Evolutionary conservation across 2,113 vertebrate species (phyloP).

Genomic region (Crypturellus undulatus): DNA sequence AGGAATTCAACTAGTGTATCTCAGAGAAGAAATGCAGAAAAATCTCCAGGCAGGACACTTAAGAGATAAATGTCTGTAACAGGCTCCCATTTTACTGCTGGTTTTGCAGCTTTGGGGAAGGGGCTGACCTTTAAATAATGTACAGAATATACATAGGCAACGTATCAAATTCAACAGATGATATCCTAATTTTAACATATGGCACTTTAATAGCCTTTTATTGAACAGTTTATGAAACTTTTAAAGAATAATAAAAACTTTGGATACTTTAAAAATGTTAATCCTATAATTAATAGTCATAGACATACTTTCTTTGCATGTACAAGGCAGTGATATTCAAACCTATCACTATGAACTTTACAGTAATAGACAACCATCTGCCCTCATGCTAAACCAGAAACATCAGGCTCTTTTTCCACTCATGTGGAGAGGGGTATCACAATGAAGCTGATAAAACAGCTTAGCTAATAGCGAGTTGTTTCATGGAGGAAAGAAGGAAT

Average conservation of each 20-base stretch:
- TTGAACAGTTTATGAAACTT: slow-evolving; percentile 71
- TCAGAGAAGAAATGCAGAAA: not conserved
- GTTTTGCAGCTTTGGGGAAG: slow-evolving; percentile 55
- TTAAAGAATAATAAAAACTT: slow-evolving; percentile 65
- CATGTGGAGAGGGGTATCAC: not conserved
- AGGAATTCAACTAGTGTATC: not conserved
- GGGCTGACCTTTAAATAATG: slow-evolving; percentile 67
- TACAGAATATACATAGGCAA: slow-evolving; percentile 49
- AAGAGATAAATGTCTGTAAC: slow-evolving; percentile 13
- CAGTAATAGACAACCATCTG: slow-evolving; percentile 74
- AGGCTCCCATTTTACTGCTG: slow-evolving; percentile 33
- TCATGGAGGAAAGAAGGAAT: not conserved
- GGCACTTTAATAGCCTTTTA: slow-evolving; percentile 70
- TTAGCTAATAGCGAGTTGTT: not conserved
- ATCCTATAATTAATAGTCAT: slow-evolving; percentile 78
- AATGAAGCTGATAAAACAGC: not conserved
- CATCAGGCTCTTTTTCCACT: not conserved
- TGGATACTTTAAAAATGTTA: slow-evolving; percentile 75
- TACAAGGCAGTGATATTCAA: slow-evolving; percentile 63
- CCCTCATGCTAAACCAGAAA: slow-evolving; percentile 45
- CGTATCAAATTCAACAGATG: slow-evolving; percentile 54
- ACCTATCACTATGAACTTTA: slow-evolving; percentile 75
- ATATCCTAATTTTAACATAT: slow-evolving; percentile 63
- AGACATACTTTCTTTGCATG: slow-evolving; percentile 22
- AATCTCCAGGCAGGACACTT: not conserved